These are phyloP conservation scores for Upupa epops DNA, from an alignment of 2,113 vertebrate genomes.

Conservation along the genomic window DNA sequence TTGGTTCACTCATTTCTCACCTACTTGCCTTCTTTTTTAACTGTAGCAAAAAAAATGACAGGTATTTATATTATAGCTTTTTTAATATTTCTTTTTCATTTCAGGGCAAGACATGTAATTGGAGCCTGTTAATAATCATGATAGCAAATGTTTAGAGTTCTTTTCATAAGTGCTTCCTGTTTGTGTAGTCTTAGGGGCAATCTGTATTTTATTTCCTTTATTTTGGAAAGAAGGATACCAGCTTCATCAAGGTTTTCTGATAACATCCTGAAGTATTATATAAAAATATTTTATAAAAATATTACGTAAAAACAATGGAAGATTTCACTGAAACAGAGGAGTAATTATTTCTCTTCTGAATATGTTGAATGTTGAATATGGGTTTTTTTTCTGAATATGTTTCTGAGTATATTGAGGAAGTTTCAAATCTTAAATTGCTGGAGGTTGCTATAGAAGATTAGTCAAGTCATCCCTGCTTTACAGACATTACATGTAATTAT, in stretches of 20 bases:
- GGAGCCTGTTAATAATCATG: background rate
- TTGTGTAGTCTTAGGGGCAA: background rate
- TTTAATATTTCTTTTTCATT: background rate
- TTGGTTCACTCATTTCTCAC: background rate
- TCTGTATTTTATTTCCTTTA: background rate
- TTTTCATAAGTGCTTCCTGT: background rate
- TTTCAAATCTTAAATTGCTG: background rate
- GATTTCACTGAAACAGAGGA: background rate
- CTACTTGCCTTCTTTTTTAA: background rate
- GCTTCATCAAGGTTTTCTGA: background rate
- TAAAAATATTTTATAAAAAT: background rate
- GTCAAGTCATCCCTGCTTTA: background rate
- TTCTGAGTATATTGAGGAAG: too few species aligned
- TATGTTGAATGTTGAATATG: background rate
- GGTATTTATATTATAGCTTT: background rate
- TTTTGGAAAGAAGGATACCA: background rate
- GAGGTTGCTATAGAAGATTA: background rate
- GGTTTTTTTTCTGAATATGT: background rate
- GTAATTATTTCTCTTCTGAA: background rate
- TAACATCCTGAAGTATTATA: background rate
- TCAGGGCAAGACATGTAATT: background rate
- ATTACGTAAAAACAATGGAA: background rate
- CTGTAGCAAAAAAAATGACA: background rate
- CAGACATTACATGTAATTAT: background rate
- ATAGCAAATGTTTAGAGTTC: background rate